A percentile compares a stretch with the other conserved stretches of the same genome.
Evolutionary conservation across 1,140 invertebrate genomes (phyloP).

Genomic region (Thaumatotibia leucotreta): DNA sequence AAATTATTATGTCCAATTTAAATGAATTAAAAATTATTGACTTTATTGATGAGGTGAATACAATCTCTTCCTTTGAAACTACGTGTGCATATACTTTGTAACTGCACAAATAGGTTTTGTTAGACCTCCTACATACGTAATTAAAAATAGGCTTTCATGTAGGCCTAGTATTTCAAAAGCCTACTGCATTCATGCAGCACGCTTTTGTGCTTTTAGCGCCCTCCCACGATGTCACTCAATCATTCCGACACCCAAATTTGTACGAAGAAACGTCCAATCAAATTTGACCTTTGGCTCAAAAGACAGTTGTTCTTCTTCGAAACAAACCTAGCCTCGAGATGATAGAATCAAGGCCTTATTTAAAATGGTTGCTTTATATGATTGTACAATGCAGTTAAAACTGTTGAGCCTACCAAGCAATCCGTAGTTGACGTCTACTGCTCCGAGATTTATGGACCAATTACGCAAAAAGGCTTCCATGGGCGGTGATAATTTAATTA

Average conservation of each 20-base stretch:
- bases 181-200: background rate
- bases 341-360: background rate
- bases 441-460: conserved; percentile 22
- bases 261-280: conserved; percentile 8
- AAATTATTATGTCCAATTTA: too few relatives aligned
- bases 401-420: conserved; percentile 13
- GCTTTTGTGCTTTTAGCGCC: conserved; percentile 19
- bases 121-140: background rate
- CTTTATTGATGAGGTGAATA: too few relatives aligned
- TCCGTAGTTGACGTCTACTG: conserved; percentile 26
- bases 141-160: background rate
- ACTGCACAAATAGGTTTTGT: background rate
- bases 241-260: conserved; percentile 25
- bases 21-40: too few relatives aligned
- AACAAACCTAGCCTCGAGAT: background rate
- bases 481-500: conserved; percentile 12
- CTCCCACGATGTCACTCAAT: conserved; percentile 25
- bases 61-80: too few relatives aligned
- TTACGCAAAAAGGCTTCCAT: conserved; percentile 13
- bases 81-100: background rate
- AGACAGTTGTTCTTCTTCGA: background rate
- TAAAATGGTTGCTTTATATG: background rate
- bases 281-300: conserved; percentile 27
- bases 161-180: background rate
- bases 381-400: background rate